A percentile compares a stretch with the other conserved stretches of the same genome.
These are phyloP conservation scores for Clinocottus analis DNA, from an alignment of 2,113 vertebrate genomes.

Conservation along the genomic window DNA sequence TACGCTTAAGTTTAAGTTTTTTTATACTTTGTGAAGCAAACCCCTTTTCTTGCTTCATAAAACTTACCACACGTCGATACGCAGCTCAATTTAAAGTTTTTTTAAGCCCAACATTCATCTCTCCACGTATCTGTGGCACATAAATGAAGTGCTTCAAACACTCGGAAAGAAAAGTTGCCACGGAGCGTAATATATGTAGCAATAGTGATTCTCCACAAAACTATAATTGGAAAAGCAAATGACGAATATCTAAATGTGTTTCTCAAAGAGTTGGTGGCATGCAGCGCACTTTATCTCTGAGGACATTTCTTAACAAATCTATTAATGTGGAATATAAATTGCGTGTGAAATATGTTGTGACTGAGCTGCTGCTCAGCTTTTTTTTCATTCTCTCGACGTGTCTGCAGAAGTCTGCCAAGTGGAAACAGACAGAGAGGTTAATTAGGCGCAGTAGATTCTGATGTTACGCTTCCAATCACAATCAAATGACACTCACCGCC, in stretches of 20 bases:
- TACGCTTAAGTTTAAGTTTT: too few species aligned
- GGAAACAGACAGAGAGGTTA: constrained; percentile 74
- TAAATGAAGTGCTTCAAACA: background rate
- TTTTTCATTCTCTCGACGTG: constrained; percentile 3
- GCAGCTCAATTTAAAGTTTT: background rate
- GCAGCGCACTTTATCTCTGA: background rate
- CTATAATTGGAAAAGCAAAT: background rate
- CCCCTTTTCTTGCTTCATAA: background rate
- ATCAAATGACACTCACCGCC: constrained; percentile 73
- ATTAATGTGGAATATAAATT: constrained; percentile 28
- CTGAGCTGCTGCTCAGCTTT: background rate
- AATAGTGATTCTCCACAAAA: background rate
- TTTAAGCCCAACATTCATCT: background rate
- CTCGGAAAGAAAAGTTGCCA: background rate
- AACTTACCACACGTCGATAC: background rate
- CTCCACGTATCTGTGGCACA: background rate
- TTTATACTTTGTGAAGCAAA: too few species aligned
- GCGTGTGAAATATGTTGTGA: constrained; percentile 24
- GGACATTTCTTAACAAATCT: background rate
- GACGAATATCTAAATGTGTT: background rate
- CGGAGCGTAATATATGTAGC: background rate
- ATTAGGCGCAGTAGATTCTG: constrained; percentile 79
- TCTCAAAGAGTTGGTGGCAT: background rate
- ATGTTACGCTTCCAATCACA: constrained; percentile 76
- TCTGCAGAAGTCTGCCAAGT: constrained; percentile 52